Evolutionary conservation across 2,888 invertebrate genomes (phyloP).

Genomic region (Lydus trimaculatus): DNA sequence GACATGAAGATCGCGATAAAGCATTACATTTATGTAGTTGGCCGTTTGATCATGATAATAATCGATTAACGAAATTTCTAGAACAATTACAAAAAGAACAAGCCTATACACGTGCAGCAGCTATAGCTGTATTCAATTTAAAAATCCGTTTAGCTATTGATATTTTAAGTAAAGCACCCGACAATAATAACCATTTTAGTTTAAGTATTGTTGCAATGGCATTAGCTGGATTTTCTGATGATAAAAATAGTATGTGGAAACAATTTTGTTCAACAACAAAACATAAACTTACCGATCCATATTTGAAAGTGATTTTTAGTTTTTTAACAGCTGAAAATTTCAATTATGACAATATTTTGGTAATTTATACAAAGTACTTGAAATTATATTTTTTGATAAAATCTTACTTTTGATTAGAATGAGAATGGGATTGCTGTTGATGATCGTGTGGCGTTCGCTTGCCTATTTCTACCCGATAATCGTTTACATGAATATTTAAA

Average conservation of each 20-base stretch:
- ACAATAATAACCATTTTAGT: constrained; percentile 48
- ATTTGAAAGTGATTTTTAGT: constrained; percentile 88
- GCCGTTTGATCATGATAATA: constrained; percentile 79
- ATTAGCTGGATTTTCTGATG: constrained; percentile 84
- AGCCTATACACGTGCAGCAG: constrained; percentile 84
- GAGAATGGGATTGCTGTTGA: constrained; percentile 86
- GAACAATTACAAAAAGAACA: constrained; percentile 76
- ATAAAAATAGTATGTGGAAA: constrained; percentile 81
- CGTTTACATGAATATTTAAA: constrained; percentile 82
- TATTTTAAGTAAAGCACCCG: constrained; percentile 78
- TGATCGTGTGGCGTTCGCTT: constrained; percentile 91
- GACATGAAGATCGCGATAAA: constrained; percentile 78
- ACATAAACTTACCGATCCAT: constrained; percentile 84
- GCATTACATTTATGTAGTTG: constrained; percentile 90
- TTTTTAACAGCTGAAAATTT: constrained; percentile 85
- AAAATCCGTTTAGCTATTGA: constrained; percentile 85
- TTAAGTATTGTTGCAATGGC: constrained; percentile 79
- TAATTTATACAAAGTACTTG: constrained; percentile 61
- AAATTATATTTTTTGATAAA: background rate
- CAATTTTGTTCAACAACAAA: constrained; percentile 77
- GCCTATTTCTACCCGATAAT: constrained; percentile 82
- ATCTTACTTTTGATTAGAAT: constrained; percentile 65
- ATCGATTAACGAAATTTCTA: constrained; percentile 65
- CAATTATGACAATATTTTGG: constrained; percentile 78
- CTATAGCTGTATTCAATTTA: constrained; percentile 90